phyloP scores from a whole-genome alignment of 2,888 invertebrate genomes.

The Microchrysa polita region DNA sequence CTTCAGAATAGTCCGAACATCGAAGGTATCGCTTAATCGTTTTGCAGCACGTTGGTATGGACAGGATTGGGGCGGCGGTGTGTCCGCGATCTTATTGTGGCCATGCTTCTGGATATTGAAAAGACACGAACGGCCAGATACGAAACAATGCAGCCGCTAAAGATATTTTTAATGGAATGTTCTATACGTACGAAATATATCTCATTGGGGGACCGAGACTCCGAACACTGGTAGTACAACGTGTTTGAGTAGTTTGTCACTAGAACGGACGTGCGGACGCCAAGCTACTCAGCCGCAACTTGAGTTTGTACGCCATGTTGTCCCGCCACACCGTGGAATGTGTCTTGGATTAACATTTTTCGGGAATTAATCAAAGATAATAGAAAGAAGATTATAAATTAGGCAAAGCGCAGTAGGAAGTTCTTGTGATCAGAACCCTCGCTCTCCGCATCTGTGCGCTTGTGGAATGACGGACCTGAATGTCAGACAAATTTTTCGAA shows the following conservation, averaged over 20 bases:
- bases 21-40: conserved; percentile 7
- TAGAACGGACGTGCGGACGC: conserved; percentile 3
- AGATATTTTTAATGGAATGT: conserved; percentile 32
- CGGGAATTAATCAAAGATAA: conserved; percentile 50
- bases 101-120: not conserved
- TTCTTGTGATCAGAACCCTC: conserved; percentile 7
- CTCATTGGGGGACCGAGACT: not conserved
- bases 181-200: conserved; percentile 10
- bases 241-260: conserved; percentile 32
- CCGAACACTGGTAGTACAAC: conserved; percentile 1
- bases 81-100: too few species aligned
- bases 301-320: conserved; percentile 31
- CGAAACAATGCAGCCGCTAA: not conserved
- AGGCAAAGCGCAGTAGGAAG: conserved; percentile 44
- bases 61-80: too few species aligned
- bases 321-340: conserved; percentile 13
- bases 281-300: not conserved
- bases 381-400: conserved; percentile 44
- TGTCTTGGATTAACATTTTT: conserved; percentile 48
- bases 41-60: not conserved
- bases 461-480: not conserved
- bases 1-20: conserved; percentile 27
- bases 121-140: not conserved
- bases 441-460: not conserved
- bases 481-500: conserved; percentile 1